phyloP scores from a whole-genome alignment of 2,113 vertebrate genomes.

The Bubo bubo region DNA sequence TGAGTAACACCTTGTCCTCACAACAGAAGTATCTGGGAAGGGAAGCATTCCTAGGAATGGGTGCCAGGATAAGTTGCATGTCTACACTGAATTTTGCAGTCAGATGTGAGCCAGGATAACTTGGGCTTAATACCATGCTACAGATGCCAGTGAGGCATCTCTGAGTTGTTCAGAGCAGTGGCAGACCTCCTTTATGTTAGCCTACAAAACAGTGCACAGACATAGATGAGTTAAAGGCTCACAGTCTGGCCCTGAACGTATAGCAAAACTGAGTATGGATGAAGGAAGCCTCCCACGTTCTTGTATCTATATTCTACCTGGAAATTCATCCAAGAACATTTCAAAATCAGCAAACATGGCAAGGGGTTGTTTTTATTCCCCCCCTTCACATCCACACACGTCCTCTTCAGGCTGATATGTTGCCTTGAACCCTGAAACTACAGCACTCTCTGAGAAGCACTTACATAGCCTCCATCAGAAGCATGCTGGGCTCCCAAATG shows the following conservation, averaged over 20 bases:
- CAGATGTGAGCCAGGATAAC: constrained; percentile 42
- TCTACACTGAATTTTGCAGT: constrained; percentile 56
- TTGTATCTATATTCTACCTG: constrained; percentile 47
- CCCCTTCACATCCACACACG: constrained; percentile 16
- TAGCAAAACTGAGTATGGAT: not conserved
- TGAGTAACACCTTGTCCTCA: constrained; percentile 47
- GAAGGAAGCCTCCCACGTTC: constrained; percentile 2
- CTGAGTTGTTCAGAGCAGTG: not conserved
- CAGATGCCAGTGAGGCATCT: not conserved
- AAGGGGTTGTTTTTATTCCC: constrained; percentile 48
- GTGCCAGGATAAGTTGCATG: constrained; percentile 29
- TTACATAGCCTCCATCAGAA: constrained; percentile 56
- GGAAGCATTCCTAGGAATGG: not conserved
- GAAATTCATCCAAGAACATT: constrained; percentile 49
- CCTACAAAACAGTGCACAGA: not conserved
- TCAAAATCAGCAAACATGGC: constrained; percentile 59
- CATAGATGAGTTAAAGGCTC: not conserved
- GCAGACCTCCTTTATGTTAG: not conserved
- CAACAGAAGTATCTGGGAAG: constrained; percentile 14
- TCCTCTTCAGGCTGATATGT: constrained; percentile 50
- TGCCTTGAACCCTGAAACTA: constrained; percentile 58
- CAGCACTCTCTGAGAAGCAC: constrained; percentile 36
- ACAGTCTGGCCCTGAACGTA: not conserved
- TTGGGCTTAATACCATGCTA: not conserved
- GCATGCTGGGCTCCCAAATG: constrained; percentile 53